These are phyloP conservation scores for Trachemys scripta DNA, from an alignment of 2,113 vertebrate species.

Conservation along the genomic window DNA sequence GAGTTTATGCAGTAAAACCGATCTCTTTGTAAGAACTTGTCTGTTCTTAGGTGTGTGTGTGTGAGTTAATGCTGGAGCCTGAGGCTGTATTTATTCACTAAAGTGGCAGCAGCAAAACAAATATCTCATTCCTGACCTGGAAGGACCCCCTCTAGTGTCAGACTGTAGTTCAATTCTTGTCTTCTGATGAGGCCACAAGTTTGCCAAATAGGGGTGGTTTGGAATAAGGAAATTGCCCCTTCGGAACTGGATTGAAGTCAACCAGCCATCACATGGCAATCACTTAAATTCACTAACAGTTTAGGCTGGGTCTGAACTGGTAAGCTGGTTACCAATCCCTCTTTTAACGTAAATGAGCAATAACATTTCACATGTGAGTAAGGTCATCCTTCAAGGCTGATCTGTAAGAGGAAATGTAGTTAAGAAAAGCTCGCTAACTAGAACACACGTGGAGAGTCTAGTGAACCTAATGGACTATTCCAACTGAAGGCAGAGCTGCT, in stretches of 20 bases:
- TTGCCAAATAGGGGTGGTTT: not conserved
- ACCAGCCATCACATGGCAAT: not conserved
- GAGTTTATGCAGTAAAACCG: not conserved
- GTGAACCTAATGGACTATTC: not conserved
- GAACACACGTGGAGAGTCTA: not conserved
- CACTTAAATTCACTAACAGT: too few species aligned
- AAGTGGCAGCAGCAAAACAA: not conserved
- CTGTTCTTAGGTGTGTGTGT: not conserved
- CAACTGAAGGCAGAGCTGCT: accelerated
- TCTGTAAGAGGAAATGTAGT: too few species aligned
- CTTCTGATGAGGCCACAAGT: not conserved
- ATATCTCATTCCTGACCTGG: not conserved
- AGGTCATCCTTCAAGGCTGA: not conserved
- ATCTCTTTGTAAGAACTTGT: not conserved
- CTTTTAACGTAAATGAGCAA: not conserved
- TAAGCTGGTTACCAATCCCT: not conserved
- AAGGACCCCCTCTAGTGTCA: not conserved
- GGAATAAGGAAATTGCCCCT: not conserved
- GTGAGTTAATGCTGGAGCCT: not conserved
- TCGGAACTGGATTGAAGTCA: not conserved
- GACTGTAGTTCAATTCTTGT: not conserved
- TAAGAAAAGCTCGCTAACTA: not conserved
- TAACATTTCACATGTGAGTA: not conserved
- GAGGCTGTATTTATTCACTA: accelerated
- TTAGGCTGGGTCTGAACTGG: not conserved